Base-by-base conservation (phyloP, 53 echinoderm and acorn worm genomes). In the Arbacia lixula region DNA sequence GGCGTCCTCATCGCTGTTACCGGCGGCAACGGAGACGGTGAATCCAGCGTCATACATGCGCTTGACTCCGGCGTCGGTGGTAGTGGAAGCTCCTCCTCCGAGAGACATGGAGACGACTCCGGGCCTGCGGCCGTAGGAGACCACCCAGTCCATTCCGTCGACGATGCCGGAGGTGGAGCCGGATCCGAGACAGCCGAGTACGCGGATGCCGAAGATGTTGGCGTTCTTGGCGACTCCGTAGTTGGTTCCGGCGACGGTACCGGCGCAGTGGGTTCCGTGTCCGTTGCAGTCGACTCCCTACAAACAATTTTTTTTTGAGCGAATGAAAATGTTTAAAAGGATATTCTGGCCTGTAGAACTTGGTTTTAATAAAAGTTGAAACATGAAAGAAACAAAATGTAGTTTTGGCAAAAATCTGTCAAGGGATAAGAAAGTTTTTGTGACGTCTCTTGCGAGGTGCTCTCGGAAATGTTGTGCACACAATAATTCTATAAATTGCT, bases 81-180 rank as follows among this genome's bases (percentile, higher is more conserved):
- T 41, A 14, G 53, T 4, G 33, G 84, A 84, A 17, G 72, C 88
- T 36, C 68, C 67, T 33, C 88, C 88, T 6, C 88, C 88, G 31
- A 88, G 88, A 27, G 88, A 88, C 88, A 88, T 88, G 41, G 88
- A 88, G n/a, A 84, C 88, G 24, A 88, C 88, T 8, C 63, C 88
- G 31, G 88, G 88, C 21, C 6, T 42, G 21, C 58, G 32, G 25
- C 71, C 88, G 51, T 88, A 82, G 29, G 46, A 14, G 12, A 69
- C 88, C n/a, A 88, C 75, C 84, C 84, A 88, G 53, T 88, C 66
- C 71, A 88, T 88, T 53, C 75, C 75, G 75, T 75, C 75, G 36
- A 75, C 24, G 75, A 75, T 75, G 12, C 55, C 75, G 28, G 32
- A 31, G 54, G 5, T 52, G 2, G 75, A 83, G 19, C 66, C 83